Conservation (phyloP, 2,888 invertebrate genomes). For the Lycia hirtaria region DNA sequence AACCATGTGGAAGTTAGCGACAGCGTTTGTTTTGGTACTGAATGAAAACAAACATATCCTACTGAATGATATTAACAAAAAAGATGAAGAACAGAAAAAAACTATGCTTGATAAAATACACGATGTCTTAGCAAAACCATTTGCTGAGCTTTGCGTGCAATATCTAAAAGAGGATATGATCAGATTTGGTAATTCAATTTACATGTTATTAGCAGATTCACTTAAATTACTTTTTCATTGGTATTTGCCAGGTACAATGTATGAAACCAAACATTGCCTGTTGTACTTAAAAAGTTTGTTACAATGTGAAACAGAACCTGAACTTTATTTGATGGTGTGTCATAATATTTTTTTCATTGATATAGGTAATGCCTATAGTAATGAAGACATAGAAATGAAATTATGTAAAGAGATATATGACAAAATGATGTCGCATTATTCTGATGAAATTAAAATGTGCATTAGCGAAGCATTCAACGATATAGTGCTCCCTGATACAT, state of each 20-base stretch:
- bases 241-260: conserved; percentile 1
- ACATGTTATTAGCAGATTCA: conserved; percentile 33
- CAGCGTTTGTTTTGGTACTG: conserved; percentile 42
- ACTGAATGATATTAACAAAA: too few relatives aligned
- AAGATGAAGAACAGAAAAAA: conserved; percentile 12
- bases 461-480: conserved; percentile 23
- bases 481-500: not conserved
- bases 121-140: conserved; percentile 35
- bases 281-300: conserved; percentile 24
- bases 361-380: too few relatives aligned
- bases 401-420: conserved; percentile 35
- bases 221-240: conserved; percentile 20
- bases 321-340: conserved; percentile 21
- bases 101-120: conserved; percentile 28
- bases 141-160: conserved; percentile 37
- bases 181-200: conserved; percentile 35
- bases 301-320: conserved; percentile 18
- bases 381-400: too few relatives aligned
- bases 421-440: conserved; percentile 40
- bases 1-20: conserved; percentile 48
- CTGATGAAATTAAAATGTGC: conserved; percentile 43
- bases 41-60: too few relatives aligned
- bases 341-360: too few relatives aligned
- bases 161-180: conserved; percentile 42
- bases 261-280: not conserved